A percentile compares a stretch with the other conserved stretches of the same genome.
These are phyloP conservation scores for Nemotelus pantherinus DNA, from an alignment of 2,888 invertebrate species.

Conservation along the genomic window DNA sequence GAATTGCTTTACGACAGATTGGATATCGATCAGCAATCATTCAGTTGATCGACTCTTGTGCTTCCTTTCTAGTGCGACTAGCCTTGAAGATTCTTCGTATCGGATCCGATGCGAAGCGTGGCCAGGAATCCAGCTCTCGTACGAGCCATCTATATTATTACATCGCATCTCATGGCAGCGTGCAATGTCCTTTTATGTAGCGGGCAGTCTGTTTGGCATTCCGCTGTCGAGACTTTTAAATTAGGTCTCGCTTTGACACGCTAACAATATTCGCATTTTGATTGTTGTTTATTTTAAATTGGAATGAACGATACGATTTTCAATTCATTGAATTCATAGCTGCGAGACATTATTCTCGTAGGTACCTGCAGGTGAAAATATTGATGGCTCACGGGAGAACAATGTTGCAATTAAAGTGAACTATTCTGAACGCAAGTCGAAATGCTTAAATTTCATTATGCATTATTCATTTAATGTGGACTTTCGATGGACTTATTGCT, in stretches of 20 bases:
- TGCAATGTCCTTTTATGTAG: slow-evolving; percentile 32
- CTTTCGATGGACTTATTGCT: not conserved
- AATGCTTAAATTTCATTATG: slow-evolving; percentile 24
- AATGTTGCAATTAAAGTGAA: slow-evolving; percentile 36
- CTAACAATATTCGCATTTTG: slow-evolving; percentile 43
- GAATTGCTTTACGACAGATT: slow-evolving; percentile 52
- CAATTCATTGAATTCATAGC: slow-evolving; percentile 39
- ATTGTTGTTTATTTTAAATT: slow-evolving; percentile 39
- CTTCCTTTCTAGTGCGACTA: not conserved
- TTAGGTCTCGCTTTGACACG: slow-evolving; percentile 47
- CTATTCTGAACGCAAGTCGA: not conserved
- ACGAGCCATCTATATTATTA: not conserved
- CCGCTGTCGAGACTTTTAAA: slow-evolving; percentile 49
- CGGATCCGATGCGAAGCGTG: not conserved
- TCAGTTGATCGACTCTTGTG: slow-evolving; percentile 48
- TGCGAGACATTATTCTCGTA: slow-evolving; percentile 10
- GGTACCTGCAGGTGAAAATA: slow-evolving; percentile 1
- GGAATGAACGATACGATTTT: slow-evolving; percentile 17
- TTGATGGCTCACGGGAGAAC: slow-evolving; percentile 26
- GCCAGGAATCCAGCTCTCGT: not conserved
- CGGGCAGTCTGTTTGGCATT: slow-evolving; percentile 25
- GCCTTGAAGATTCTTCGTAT: slow-evolving; percentile 15
- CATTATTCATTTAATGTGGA: slow-evolving; percentile 35
- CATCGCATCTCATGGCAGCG: not conserved
- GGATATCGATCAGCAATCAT: slow-evolving; percentile 52